Evolutionary conservation across 2,113 vertebrate species (phyloP).

Genomic region (Orycteropus afer): DNA sequence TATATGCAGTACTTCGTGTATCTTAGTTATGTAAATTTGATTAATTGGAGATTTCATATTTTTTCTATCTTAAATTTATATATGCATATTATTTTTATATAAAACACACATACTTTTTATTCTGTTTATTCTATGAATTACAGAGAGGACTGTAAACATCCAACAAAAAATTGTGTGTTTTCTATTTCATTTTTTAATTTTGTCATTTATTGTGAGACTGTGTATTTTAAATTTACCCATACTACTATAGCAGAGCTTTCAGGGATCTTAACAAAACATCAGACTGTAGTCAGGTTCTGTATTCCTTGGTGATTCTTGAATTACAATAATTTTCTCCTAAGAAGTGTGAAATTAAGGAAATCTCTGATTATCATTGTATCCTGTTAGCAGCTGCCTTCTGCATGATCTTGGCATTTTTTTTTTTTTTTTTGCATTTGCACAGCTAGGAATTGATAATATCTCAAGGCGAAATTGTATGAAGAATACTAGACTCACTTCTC

Average conservation of each 20-base stretch:
- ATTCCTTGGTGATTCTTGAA: not conserved
- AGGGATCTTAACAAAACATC: not conserved
- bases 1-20: not conserved
- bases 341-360: not conserved
- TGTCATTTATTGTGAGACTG: not conserved
- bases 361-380: slow-evolving; percentile 5
- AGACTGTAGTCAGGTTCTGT: not conserved
- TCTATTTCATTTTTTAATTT: not conserved
- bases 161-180: not conserved
- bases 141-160: not conserved
- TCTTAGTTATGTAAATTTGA: not conserved
- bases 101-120: not conserved
- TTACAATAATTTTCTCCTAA: not conserved
- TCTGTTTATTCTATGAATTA: not conserved
- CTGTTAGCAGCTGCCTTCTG: not conserved
- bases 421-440: not conserved
- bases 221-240: not conserved
- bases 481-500: not conserved
- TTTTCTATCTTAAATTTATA: not conserved
- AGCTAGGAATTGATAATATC: not conserved
- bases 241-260: not conserved
- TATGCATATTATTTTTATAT: accelerated
- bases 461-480: not conserved
- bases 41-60: not conserved
- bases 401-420: not conserved